phyloP scores from a whole-genome alignment of 2,888 invertebrate species.

The Phyllotreta cruciferae region DNA sequence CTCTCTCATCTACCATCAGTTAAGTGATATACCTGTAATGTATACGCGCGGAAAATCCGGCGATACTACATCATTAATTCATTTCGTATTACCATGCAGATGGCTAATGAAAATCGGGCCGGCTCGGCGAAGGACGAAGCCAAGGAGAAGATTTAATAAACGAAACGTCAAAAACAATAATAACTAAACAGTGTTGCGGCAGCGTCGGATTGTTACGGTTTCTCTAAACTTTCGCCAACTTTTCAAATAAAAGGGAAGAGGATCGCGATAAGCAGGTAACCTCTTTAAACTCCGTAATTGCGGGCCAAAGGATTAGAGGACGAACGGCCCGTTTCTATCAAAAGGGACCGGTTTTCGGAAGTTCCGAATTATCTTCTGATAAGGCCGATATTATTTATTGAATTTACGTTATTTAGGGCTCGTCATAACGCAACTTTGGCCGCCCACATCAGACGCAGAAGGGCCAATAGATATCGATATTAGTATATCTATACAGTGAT shows the following conservation, averaged over 20 bases:
- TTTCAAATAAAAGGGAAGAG: constrained; percentile 17
- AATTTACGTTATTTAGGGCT: not conserved
- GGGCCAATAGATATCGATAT: too few relatives aligned
- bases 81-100: too few relatives aligned
- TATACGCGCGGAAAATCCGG: constrained; percentile 5
- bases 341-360: constrained; percentile 8
- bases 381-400: constrained; percentile 19
- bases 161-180: too few relatives aligned
- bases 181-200: not conserved
- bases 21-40: constrained; percentile 20
- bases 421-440: not conserved
- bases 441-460: too few relatives aligned
- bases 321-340: not conserved
- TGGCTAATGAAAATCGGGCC: too few relatives aligned
- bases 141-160: too few relatives aligned
- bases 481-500: too few relatives aligned
- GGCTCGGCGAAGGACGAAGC: too few relatives aligned
- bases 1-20: constrained; percentile 26
- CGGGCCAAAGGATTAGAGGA: constrained; percentile 18
- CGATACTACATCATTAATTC: not conserved
- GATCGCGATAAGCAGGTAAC: constrained; percentile 18
- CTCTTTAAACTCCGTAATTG: constrained; percentile 22
- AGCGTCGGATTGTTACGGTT: constrained; percentile 11
- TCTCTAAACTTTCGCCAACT: constrained; percentile 13
- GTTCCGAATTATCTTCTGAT: constrained; percentile 13